These are phyloP conservation scores for Gallinago solitaria DNA, from an alignment of 2,797 vertebrate species.

Conservation along the genomic window DNA sequence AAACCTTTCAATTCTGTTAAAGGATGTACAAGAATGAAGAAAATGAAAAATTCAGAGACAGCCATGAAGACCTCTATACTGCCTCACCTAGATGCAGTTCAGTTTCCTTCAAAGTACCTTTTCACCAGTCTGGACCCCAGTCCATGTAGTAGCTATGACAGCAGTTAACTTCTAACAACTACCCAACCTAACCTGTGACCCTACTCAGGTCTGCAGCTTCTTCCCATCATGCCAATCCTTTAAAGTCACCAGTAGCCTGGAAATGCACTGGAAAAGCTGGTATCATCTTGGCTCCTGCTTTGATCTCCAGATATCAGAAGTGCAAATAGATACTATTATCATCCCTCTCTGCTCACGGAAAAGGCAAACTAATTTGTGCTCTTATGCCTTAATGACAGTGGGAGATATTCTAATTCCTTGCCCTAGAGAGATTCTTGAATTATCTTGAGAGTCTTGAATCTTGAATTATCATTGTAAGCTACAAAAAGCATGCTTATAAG, in stretches of 20 bases:
- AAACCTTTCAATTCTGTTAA: background rate
- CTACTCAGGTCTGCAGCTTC: background rate
- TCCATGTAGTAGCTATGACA: background rate
- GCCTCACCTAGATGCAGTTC: background rate
- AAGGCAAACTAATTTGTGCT: background rate
- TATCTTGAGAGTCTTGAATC: background rate
- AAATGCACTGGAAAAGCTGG: background rate
- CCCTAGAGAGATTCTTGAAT: background rate
- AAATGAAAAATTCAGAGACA: background rate
- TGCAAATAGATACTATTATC: background rate
- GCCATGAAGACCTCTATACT: background rate
- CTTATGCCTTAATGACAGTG: background rate
- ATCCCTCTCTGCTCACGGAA: background rate
- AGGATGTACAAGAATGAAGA: background rate
- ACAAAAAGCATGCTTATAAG: background rate
- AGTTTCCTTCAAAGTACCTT: background rate
- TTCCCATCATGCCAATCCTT: rapidly evolving
- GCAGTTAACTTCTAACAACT: background rate
- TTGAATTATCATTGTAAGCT: background rate
- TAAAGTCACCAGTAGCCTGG: background rate
- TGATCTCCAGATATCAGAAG: background rate
- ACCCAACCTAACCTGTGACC: background rate
- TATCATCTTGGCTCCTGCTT: background rate
- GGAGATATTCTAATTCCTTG: background rate
- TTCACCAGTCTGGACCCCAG: background rate